phyloP scores from a whole-genome alignment of 37 sponge, comb jelly and placozoan genomes.

The Chondrilla cf. caribensis region DNA sequence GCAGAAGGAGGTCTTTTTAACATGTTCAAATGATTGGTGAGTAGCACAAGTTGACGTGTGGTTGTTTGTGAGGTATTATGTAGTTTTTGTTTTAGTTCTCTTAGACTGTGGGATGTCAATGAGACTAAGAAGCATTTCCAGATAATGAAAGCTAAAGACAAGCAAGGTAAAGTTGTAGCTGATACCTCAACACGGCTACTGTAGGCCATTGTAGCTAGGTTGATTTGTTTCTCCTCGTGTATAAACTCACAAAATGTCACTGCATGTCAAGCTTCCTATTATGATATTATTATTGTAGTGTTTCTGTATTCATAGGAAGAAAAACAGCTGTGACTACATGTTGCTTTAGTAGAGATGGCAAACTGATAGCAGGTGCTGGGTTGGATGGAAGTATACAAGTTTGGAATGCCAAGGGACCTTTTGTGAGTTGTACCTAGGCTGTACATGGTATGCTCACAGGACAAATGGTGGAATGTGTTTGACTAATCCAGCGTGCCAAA shows the following conservation, averaged over 20 bases:
- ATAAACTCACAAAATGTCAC: too few species aligned
- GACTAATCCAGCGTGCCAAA: background rate
- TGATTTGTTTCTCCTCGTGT: too few species aligned
- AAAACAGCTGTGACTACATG: conserved; percentile 67
- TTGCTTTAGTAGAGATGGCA: conserved; percentile 68
- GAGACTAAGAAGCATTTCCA: conserved; percentile 73
- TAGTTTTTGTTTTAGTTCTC: conserved; percentile 36
- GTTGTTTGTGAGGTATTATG: background rate
- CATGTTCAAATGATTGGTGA: conserved; percentile 88
- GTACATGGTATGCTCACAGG: too few species aligned
- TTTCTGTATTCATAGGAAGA: conserved; percentile 33
- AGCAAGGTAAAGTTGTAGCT: conserved; percentile 72
- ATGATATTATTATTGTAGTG: too few species aligned
- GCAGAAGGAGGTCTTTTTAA: conserved; percentile 73
- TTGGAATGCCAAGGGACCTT: conserved; percentile 72
- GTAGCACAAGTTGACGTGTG: background rate
- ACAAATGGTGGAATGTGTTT: background rate
- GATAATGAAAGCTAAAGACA: conserved; percentile 77
- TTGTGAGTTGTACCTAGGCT: conserved; percentile 70
- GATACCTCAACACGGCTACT: too few species aligned
- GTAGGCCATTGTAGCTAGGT: too few species aligned
- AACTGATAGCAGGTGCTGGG: conserved; percentile 63
- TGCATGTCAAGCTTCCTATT: too few species aligned
- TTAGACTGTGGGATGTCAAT: conserved; percentile 87
- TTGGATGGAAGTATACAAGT: conserved; percentile 76